phyloP scores from a whole-genome alignment of 2,888 invertebrate genomes.

The Phalera bucephala region DNA sequence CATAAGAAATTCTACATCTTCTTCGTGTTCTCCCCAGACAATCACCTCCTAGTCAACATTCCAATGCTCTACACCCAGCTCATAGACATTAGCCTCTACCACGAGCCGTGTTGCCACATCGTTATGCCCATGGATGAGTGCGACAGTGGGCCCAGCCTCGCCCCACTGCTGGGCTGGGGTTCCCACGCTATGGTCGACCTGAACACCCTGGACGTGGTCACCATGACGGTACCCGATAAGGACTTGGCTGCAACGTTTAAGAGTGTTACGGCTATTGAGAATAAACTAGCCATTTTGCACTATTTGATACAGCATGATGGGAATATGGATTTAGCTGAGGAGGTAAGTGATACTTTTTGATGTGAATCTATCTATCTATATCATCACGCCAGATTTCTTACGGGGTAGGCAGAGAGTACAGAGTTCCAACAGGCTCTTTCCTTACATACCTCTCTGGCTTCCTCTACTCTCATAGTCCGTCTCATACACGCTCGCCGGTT shows the following conservation, averaged over 20 bases:
- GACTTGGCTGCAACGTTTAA: constrained; percentile 88
- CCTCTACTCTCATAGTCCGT: too few species aligned
- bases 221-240: constrained; percentile 84
- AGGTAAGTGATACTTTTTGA: constrained; percentile 68
- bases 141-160: constrained; percentile 85
- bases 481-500: too few species aligned
- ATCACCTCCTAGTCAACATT: constrained; percentile 91
- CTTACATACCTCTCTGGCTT: too few species aligned
- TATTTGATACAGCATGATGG: constrained; percentile 90
- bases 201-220: constrained; percentile 88
- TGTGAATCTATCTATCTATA: too few species aligned
- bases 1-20: too few species aligned
- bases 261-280: constrained; percentile 85
- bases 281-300: constrained; percentile 91
- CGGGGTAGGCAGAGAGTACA: too few species aligned
- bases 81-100: constrained; percentile 91
- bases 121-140: constrained; percentile 85
- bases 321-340: constrained; percentile 88
- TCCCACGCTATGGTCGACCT: constrained; percentile 84
- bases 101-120: constrained; percentile 93
- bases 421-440: too few species aligned
- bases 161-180: constrained; percentile 84
- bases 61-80: constrained; percentile 93
- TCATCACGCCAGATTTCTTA: too few species aligned
- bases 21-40: constrained; percentile 84